Base-by-base conservation (phyloP, 2,888 invertebrate genomes). In the Pegoplata infirma region DNA sequence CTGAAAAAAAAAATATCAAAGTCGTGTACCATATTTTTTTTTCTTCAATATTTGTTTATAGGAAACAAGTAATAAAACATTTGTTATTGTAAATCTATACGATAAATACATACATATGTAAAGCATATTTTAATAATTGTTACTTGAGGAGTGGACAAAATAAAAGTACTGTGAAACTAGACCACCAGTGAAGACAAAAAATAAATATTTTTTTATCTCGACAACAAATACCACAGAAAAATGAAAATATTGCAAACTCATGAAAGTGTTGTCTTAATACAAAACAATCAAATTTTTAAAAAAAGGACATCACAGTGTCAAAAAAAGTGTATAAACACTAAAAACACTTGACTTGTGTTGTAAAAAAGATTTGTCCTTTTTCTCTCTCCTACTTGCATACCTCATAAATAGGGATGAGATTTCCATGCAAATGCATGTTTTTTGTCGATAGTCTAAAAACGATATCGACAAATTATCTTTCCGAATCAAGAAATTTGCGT, bases 291-390 rank as follows among this genome's bases (percentile, higher is more conserved):
- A n/a, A n/a, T n/a, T n/a, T n/a, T n/a, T 5, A 36, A 47, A 4
- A 53, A 51, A 59, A 72, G 46, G 40, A 56, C 21, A 63, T 72
- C 32, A 17, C 44, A 19, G 32, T 72, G 32, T 47, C 56, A 46
- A 58, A n/a, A n/a, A 7, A 46, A 63, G 66, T 61, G 23, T 47
- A 8, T n/a, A 17, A 16, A 55, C 61, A 75, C 55, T 14, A 8
- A 14, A 68, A 81, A 74, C 79, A 82, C 81, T 83, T 81, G 81
- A 81, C 81, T 79, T 83, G 81, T 66, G 61, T 66, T 64, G 19
- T 36, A 40, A 76, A 46, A 8, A 0, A 51, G n/a, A 40, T 17
- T 53, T 59, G 44, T 73, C 68, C 51, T 68, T 25, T 67, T 53
- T 59, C 19, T 28, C n/a, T 51, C 28, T 28, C 21, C n/a, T 47